A percentile compares a stretch with the other conserved stretches of the same genome.
phyloP scores from a whole-genome alignment of 2,797 vertebrate species.

The Intellagama lesueurii region DNA sequence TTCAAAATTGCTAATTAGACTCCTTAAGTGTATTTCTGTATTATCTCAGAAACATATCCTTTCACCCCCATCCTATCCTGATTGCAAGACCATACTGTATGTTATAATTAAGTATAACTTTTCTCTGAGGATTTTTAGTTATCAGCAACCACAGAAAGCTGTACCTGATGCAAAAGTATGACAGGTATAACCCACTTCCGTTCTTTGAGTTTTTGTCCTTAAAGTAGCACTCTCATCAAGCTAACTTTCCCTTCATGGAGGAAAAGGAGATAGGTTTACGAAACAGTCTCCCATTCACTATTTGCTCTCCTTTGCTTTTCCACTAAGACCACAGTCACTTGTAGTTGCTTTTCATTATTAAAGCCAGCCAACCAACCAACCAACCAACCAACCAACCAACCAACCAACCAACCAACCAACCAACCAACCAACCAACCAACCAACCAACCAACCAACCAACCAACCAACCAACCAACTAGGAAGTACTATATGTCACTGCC shows the following conservation, averaged over 20 bases:
- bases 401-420: no score
- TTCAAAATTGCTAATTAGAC: neutral
- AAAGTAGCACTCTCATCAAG: neutral
- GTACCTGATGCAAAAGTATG: neutral
- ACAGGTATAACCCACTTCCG: neutral
- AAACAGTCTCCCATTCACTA: neutral
- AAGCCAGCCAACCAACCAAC: no score
- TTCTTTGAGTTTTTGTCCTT: neutral
- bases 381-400: no score
- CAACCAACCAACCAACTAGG: neutral
- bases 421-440: no score
- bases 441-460: neutral
- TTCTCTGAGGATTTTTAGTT: neutral
- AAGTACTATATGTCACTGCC: no score
- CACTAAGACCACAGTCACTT: neutral
- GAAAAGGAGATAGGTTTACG: neutral
- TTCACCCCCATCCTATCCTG: neutral
- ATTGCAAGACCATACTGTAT: neutral
- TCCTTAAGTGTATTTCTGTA: neutral
- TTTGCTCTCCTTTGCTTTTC: neutral
- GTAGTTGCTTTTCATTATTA: neutral
- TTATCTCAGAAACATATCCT: neutral
- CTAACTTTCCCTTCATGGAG: neutral
- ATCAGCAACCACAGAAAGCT: neutral
- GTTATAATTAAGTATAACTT: neutral